Percentiles rank a stretch among this genome's conserved stretches.
These are phyloP conservation scores for Trichogramma dendrolimi DNA, from an alignment of 2,888 invertebrate genomes.

Conservation along the genomic window DNA sequence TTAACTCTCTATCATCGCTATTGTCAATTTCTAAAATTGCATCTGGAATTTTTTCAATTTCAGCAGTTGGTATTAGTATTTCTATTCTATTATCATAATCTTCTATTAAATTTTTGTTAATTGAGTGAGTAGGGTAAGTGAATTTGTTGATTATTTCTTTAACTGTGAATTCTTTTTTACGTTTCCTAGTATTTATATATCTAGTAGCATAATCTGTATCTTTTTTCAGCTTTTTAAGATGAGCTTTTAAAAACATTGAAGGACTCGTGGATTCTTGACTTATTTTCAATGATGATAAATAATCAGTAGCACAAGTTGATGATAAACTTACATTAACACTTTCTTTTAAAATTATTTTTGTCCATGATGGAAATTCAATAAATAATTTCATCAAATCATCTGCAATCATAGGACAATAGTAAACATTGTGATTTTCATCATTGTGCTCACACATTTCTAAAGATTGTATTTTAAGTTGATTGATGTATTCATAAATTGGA, in stretches of 20 bases:
- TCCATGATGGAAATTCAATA: slow-evolving; percentile 25
- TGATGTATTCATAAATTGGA: slow-evolving; percentile 18
- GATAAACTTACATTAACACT: slow-evolving; percentile 10
- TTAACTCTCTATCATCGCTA: slow-evolving; percentile 10
- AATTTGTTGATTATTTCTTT: slow-evolving; percentile 6
- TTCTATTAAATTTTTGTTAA: background rate
- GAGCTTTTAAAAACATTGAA: slow-evolving; percentile 17
- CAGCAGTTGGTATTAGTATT: slow-evolving; percentile 4
- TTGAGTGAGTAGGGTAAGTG: background rate
- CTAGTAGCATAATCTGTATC: slow-evolving; percentile 2
- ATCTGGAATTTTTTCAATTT: background rate
- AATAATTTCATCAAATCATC: slow-evolving; percentile 24
- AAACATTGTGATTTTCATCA: slow-evolving; percentile 18
- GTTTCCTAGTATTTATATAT: background rate
- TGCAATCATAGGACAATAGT: slow-evolving; percentile 21
- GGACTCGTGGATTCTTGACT: slow-evolving; percentile 13
- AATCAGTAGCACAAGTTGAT: slow-evolving; percentile 11
- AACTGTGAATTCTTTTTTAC: background rate
- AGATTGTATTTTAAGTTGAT: slow-evolving; percentile 18
- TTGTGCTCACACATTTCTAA: slow-evolving; percentile 19
- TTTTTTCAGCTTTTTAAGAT: slow-evolving; percentile 14
- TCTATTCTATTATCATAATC: slow-evolving; percentile 7
- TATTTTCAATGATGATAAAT: slow-evolving; percentile 9
- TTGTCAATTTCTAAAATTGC: background rate
- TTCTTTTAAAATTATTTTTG: slow-evolving; percentile 19